Base-by-base conservation (phyloP, 2,797 vertebrate genomes). In the Pipistrellus pygmaeus region DNA sequence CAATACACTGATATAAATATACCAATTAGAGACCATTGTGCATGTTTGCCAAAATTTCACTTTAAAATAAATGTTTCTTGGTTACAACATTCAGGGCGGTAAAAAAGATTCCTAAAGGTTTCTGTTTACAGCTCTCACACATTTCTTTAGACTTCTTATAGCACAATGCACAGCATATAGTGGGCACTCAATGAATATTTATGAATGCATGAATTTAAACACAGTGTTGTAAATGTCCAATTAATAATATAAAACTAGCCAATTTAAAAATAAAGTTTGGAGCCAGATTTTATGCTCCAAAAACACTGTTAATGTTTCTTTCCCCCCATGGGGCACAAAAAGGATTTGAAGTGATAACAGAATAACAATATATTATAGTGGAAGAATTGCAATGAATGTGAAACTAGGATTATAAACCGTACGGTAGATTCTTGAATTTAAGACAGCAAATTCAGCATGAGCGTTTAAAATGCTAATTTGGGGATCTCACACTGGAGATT, bases 391-490 rank as follows among this genome's bases (percentile, higher is more conserved):
- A 92, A 88, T 35, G 21, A 90, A 60, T 27, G 68, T 64, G 35
- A 96, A 93, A 76, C 41, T 64, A 91, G 92, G 68, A 91, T 81
- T 72, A 85, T 2, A 91, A 85, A 35, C 27, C 32, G 69, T 27
- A 30, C 0, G 80, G 48, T 5, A 90, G 14, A 72, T 44, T 85
- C 71, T 89, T 30, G 60, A 81, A 76, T 69, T 48, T 71, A 48
- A 85, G 44, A 80, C 13, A 85, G 53, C 64, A 85, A 82, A 75
- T 84, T 86, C 76, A 83, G 69, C 46, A 81, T 3, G 68, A 93
- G 53, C 21, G 44, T 85, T 93, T 44, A 93, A 94, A 95, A 91
- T 81, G 53, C 35, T 46, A 92, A 73, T 85, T 94, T 62, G 69
- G 25, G 14, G 46, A 20, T 46, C 46, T 66, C 41, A 72, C 4